Conservation (phyloP, 1,140 invertebrate species). For the Drosophila leontia region DNA sequence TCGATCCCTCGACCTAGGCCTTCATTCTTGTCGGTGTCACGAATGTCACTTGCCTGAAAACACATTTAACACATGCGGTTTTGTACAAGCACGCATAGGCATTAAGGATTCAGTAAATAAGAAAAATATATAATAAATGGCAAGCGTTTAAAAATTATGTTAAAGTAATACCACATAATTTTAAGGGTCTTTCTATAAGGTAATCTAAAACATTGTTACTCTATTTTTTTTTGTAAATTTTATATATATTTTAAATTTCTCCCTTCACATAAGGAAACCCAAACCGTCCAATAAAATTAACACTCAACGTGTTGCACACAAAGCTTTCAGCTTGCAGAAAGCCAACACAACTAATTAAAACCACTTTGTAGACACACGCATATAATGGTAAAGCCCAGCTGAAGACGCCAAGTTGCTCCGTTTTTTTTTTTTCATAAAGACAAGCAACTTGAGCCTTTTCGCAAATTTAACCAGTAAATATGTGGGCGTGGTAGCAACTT, state of each 20-base stretch:
- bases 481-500: slow-evolving; percentile 43
- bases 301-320: slow-evolving; percentile 59
- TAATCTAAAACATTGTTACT: too few relatives aligned
- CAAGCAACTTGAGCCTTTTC: slow-evolving; percentile 62
- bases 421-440: slow-evolving; percentile 7
- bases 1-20: background rate
- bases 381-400: slow-evolving; percentile 54
- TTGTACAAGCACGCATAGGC: slow-evolving; percentile 13
- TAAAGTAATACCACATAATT: background rate
- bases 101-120: background rate
- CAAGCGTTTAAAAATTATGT: background rate
- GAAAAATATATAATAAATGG: background rate
- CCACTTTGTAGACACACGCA: slow-evolving; percentile 69
- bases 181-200: too few relatives aligned
- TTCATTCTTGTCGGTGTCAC: slow-evolving; percentile 13
- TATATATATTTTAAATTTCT: background rate
- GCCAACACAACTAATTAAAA: slow-evolving; percentile 78
- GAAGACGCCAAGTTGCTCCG: slow-evolving; percentile 6
- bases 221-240: too few relatives aligned
- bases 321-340: slow-evolving; percentile 30
- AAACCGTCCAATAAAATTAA: slow-evolving; percentile 37
- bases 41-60: slow-evolving; percentile 60
- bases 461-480: slow-evolving; percentile 70
- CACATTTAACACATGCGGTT: slow-evolving; percentile 74
- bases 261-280: background rate